Evolutionary conservation across 2,113 vertebrate species (phyloP), one percentile per base, ranked within the genome.

Genomic region (Cheilinus undulatus): DNA sequence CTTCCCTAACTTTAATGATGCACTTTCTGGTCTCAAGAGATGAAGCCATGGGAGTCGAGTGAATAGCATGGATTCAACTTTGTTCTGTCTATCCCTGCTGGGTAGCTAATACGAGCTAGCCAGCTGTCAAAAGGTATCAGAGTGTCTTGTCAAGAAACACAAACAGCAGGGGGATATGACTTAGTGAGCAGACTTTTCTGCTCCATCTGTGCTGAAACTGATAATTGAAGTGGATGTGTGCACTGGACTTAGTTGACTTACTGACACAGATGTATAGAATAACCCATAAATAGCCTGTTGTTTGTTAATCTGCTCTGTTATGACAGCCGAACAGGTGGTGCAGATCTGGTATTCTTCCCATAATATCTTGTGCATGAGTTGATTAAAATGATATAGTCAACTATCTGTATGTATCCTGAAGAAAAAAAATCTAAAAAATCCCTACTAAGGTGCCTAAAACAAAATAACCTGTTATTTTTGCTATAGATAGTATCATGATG

Each of bases 61-160:
- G 42, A 45, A n/a, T 17, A n/a, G 42, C 9, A 19, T 20, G 42
- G 19, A 45, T 45, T 45, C 42, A 45, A 45, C 42, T 45, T 45
- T 45, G 42, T 20, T 45, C 19, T n/a, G 19, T 8, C 42, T 45
- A 2, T 20, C 42, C 42, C 42, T 45, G 42, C 42, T 45, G 42
- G 19, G 42, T 14, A 45, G 42, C 42, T 45, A 45, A 45, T 19
- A n/a, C 42, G 42, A 45, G 42, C 42, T 45, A 45, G 42, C 42
- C 42, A 45, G 42, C 42, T 45, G 42, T 45, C 42, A 45, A 20
- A 45, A 20, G 42, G 42, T 45, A 45, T 45, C 42, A 45, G 40
- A 43, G 40, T 15, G 15, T 43, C 40, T n/a, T 43, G 40, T n/a
- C 17, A n/a, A n/a, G 40, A 43, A 45, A 45, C 42, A 45, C 42